Conservation (phyloP, 2,888 invertebrate species). For the Tortricodes alternella region DNA sequence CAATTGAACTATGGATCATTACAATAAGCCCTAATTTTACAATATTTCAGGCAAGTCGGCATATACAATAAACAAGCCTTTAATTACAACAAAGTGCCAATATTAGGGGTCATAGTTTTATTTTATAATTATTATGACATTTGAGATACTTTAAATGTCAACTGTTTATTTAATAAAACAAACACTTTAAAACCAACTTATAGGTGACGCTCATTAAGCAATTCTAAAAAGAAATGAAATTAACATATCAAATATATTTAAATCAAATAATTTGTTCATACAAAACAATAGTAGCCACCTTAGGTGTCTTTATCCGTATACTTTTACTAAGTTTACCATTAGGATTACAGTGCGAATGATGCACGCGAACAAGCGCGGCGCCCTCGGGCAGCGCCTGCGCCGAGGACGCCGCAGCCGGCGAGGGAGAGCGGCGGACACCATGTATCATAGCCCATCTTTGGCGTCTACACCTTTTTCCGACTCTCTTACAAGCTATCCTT, state of each 20-base stretch:
- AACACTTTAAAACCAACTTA: conserved; percentile 53
- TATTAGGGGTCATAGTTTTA: conserved; percentile 10
- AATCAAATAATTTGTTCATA: conserved; percentile 50
- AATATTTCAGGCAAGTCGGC: conserved; percentile 67
- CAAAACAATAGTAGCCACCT: conserved; percentile 61
- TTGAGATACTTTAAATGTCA: conserved; percentile 51
- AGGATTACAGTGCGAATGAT: conserved; percentile 60
- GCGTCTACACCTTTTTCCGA: conserved; percentile 17
- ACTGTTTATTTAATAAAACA: conserved; percentile 49
- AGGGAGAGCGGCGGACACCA: not conserved
- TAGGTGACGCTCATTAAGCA: conserved; percentile 49
- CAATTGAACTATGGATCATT: conserved; percentile 62
- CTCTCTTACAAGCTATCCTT: conserved; percentile 50
- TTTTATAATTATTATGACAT: conserved; percentile 61
- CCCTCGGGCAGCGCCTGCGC: not conserved
- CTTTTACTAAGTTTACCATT: conserved; percentile 59
- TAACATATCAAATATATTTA: conserved; percentile 34
- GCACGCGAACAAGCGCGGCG: conserved; percentile 45
- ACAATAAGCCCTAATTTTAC: conserved; percentile 57
- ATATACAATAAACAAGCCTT: conserved; percentile 58
- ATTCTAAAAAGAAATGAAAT: conserved; percentile 46
- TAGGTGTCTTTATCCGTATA: conserved; percentile 72
- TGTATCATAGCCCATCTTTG: not conserved
- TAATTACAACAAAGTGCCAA: conserved; percentile 38
- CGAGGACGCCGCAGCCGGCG: not conserved